Evolutionary conservation across 2,113 vertebrate genomes (phyloP).

Genomic region (Limnothrissa miodon): DNA sequence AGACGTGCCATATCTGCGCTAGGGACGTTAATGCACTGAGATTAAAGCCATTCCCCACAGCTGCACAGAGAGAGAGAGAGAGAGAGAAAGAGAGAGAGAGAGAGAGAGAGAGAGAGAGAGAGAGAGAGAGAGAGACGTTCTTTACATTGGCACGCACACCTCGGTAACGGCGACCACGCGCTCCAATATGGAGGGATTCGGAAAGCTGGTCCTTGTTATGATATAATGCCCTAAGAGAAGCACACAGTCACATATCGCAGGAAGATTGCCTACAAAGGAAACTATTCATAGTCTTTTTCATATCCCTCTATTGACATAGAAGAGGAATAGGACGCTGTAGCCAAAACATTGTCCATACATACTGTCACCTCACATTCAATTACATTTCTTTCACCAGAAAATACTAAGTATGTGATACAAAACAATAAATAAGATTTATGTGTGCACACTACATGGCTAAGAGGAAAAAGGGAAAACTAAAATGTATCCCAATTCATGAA

Average conservation of each 20-base stretch:
- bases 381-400: background rate
- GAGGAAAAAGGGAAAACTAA: background rate
- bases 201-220: conserved; percentile 1
- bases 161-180: background rate
- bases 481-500: background rate
- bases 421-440: background rate
- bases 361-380: background rate
- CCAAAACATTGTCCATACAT: background rate
- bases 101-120: conserved; percentile 27
- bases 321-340: background rate
- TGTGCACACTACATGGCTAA: background rate
- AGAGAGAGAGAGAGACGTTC: conserved; percentile 31
- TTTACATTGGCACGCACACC: conserved; percentile 16
- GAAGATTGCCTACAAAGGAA: background rate
- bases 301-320: background rate
- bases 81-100: conserved; percentile 26
- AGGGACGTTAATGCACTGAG: conserved; percentile 37
- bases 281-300: background rate
- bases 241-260: background rate
- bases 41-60: conserved; percentile 46
- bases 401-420: background rate
- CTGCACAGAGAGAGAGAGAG: conserved; percentile 36
- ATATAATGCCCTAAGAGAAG: background rate
- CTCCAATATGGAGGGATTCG: background rate
- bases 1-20: conserved; percentile 28